These are phyloP conservation scores for Desmodus rotundus DNA, from an alignment of 2,113 vertebrate species.

Conservation along the genomic window DNA sequence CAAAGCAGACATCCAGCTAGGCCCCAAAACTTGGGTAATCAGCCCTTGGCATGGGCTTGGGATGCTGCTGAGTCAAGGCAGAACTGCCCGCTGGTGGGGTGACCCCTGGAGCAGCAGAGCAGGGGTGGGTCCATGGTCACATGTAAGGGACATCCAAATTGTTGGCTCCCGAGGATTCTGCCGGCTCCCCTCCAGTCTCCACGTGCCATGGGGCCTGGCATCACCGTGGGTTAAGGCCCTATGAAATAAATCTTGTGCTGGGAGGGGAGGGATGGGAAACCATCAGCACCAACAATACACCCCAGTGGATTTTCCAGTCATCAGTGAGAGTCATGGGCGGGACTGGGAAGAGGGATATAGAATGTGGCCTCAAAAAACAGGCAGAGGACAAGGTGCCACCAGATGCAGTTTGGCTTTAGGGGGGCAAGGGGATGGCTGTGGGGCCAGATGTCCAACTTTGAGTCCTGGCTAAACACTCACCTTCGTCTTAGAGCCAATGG, in stretches of 20 bases:
- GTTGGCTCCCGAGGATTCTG: background rate
- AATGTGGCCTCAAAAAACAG: background rate
- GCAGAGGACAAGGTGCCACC: background rate
- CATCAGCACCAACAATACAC: background rate
- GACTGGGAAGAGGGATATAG: background rate
- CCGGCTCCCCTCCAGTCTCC: background rate
- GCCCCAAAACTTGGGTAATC: background rate
- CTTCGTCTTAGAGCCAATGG: background rate
- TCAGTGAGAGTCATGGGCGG: background rate
- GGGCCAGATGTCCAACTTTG: background rate
- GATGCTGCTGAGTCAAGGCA: constrained; percentile 5
- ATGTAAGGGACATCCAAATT: background rate
- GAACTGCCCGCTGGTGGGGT: background rate
- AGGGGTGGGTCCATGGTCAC: background rate
- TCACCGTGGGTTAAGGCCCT: background rate
- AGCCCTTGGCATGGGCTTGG: background rate
- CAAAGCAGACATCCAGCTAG: background rate
- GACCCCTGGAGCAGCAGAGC: background rate
- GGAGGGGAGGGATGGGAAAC: background rate
- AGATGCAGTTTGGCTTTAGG: background rate
- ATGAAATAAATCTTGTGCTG: background rate
- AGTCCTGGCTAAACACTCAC: background rate
- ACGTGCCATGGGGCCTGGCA: background rate
- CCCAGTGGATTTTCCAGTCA: background rate
- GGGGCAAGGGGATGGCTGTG: too few relatives aligned